These are phyloP conservation scores for Australoheros scitulus DNA, from an alignment of 2,113 vertebrate species.

Conservation along the genomic window DNA sequence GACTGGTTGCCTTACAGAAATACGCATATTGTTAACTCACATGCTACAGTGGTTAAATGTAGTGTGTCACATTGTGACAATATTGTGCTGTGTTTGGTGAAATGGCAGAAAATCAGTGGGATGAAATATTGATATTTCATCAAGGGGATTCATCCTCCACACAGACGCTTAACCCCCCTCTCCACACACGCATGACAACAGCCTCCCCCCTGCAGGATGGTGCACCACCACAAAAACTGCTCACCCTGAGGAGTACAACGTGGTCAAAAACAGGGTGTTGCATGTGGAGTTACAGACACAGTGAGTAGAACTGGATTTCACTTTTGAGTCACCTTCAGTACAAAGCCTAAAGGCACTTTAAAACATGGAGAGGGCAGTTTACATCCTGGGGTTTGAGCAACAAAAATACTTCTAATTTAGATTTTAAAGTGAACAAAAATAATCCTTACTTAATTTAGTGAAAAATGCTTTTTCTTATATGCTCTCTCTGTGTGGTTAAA, in stretches of 20 bases:
- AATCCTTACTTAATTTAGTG: background rate
- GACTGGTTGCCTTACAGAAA: background rate
- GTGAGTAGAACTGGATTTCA: background rate
- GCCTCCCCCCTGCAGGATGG: background rate
- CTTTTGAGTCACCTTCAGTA: too few species aligned
- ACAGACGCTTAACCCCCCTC: too few species aligned
- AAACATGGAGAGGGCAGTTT: too few species aligned
- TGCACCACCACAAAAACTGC: background rate
- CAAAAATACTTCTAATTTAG: background rate
- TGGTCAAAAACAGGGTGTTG: background rate
- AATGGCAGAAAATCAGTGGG: slow-evolving; percentile 59
- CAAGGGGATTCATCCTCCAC: slow-evolving; percentile 50
- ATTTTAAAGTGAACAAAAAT: background rate
- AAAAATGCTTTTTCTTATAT: background rate
- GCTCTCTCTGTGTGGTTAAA: background rate
- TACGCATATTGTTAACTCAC: background rate
- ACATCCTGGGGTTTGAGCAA: background rate
- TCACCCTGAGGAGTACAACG: background rate
- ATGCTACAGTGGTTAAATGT: background rate
- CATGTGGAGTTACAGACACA: background rate
- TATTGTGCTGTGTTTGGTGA: slow-evolving; percentile 73
- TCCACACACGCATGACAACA: background rate
- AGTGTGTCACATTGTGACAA: background rate
- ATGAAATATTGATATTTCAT: slow-evolving; percentile 76
- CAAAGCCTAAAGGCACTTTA: background rate